Evolutionary conservation across 1,140 invertebrate species (phyloP), one percentile per base, ranked within the genome.

Genomic region (Orussus abietinus): DNA sequence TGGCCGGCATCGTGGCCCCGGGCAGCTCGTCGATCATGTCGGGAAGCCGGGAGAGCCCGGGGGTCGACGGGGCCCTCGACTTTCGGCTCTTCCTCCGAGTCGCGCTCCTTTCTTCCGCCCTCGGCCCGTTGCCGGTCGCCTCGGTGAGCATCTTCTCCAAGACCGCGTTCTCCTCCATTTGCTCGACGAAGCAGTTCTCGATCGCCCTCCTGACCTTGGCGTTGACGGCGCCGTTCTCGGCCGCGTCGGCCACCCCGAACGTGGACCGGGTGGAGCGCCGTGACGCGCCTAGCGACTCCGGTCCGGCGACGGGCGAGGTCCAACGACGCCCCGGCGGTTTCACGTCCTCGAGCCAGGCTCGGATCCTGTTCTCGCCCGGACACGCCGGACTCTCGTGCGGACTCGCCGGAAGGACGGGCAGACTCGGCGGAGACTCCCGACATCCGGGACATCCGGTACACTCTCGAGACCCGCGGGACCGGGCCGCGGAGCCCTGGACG

Each of bases 291-390:
- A n/a, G n/a, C n/a, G n/a, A n/a, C n/a, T n/a, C n/a, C n/a, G n/a
- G n/a, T n/a, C n/a, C n/a, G n/a, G n/a, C n/a, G n/a, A n/a, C n/a
- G n/a, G n/a, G n/a, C n/a, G n/a, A n/a, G n/a, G n/a, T n/a, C 62
- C 64, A 59, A 9, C 57, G 55, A 30, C 45, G 25, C 9, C 55
- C 73, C 63, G 42, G 49, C 13, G 55, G 72, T 72, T 59, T 75
- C 10, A 90, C 80, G 56, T 87, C 82, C 59, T 88, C 85, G 14
- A 90, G 57, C 87, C 86, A 88, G 58, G 87, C 83, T 42, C 84
- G 71, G 4, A 90, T 86, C 57, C 87, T 84, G 55, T 69, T 76
- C 45, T 88, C 85, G 3, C 80, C 79, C 3, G 55, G 57, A 28
- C 51, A 65, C 1, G 47, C 30, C 4, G 54, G 49, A 6, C 45